A percentile compares a stretch with the other conserved stretches of the same genome.
Evolutionary conservation across 2,113 vertebrate species (phyloP).

Genomic region (Anhinga anhinga): DNA sequence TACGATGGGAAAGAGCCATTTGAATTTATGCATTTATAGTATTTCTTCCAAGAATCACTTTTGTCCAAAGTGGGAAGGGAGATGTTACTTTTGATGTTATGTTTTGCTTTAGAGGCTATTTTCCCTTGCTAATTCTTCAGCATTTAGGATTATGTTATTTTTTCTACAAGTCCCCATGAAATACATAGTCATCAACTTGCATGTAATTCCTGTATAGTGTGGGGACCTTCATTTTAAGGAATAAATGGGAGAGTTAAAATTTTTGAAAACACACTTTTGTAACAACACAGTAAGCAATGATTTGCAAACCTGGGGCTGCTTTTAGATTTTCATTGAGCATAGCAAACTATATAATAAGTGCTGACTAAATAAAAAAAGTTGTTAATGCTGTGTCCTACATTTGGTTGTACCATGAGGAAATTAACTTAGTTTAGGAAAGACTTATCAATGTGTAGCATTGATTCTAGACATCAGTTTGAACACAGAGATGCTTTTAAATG

Average conservation of each 20-base stretch:
- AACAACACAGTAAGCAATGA: not conserved
- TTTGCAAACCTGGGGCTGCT: not conserved
- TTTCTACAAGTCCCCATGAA: not conserved
- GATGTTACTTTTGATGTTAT: not conserved
- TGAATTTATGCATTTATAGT: not conserved
- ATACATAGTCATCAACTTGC: not conserved
- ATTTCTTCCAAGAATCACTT: not conserved
- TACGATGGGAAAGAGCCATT: not conserved
- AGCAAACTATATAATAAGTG: not conserved
- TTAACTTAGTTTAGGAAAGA: not conserved
- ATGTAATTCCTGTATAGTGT: not conserved
- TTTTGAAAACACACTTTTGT: not conserved
- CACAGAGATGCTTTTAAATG: conserved; percentile 38
- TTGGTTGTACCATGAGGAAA: not conserved
- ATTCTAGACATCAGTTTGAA: conserved; percentile 15
- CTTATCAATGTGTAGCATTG: not conserved
- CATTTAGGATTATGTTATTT: not conserved
- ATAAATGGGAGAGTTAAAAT: not conserved
- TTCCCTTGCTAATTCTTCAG: not conserved
- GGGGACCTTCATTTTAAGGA: not conserved
- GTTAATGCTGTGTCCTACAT: not conserved
- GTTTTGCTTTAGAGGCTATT: not conserved
- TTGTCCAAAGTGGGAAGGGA: not conserved
- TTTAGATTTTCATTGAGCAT: not conserved
- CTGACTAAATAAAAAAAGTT: not conserved